Evolutionary conservation across 2,888 invertebrate genomes (phyloP).

Genomic region (Spisula subtruncata): DNA sequence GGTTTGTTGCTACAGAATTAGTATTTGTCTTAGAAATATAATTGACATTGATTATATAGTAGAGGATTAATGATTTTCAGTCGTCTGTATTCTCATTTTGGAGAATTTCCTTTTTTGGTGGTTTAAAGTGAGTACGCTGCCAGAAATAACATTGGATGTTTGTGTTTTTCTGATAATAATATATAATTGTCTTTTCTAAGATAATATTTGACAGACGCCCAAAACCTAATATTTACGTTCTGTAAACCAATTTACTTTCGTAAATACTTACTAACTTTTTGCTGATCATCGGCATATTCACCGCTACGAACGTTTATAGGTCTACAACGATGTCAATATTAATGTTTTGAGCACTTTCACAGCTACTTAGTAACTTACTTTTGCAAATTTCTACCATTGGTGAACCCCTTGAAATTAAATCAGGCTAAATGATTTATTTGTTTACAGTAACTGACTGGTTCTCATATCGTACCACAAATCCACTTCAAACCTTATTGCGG

Average conservation of each 20-base stretch:
- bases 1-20: background rate
- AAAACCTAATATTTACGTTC: background rate
- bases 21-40: background rate
- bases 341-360: no score
- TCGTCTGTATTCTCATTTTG: background rate
- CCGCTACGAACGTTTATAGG: no score
- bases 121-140: background rate
- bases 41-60: background rate
- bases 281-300: no score
- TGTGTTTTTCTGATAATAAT: background rate
- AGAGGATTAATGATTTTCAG: background rate
- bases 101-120: background rate
- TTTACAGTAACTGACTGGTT: background rate
- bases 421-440: no score
- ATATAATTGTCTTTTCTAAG: constrained; percentile 12
- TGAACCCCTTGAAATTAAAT: no score
- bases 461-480: background rate
- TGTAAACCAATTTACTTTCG: no score
- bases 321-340: no score
- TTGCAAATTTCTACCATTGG: no score
- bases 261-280: no score
- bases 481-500: background rate
- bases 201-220: background rate
- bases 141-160: background rate
- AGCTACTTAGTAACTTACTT: no score